Base-by-base conservation (phyloP, 2,888 invertebrate species). In the Eudasyphora cyanicolor region DNA sequence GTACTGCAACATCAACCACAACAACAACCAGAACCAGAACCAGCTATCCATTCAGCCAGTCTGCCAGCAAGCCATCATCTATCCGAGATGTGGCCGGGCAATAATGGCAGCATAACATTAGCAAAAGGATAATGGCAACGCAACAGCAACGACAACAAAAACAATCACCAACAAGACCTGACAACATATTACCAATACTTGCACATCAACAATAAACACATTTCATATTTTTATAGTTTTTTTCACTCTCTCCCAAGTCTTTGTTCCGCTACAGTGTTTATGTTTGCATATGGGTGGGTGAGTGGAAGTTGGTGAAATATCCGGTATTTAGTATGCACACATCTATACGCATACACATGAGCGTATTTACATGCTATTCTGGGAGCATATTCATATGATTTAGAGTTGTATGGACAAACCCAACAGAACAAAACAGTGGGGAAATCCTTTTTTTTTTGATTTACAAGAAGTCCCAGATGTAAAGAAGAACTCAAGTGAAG, bases 21-120 rank as follows among this genome's bases (percentile, higher is more conserved):
- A 19, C 19, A 32, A 21, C 19, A 38, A 12, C 64, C 24, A 57
- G 27, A 24, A 57, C 14, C 27, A n/a, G n/a, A n/a, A n/a, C n/a
- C n/a, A n/a, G n/a, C n/a, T n/a, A n/a, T n/a, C n/a, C n/a, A n/a
- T n/a, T n/a, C n/a, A n/a, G n/a, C n/a, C n/a, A n/a, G n/a, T n/a
- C 32, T 29, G 29, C 38, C 0, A 19, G 21, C 21, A 38, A 42
- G 21, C 38, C 67, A 67, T 67, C 19, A 67, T 21, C 29, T 5
- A 67, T 17, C 3, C 42, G 12, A 24, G 14, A 24, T 35, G 42
- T 24, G 38, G 38, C 21, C 0, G 67, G 38, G 38, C 35, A 17
- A 38, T 42, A 38, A 38, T 35, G 38, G 64, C 21, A 64, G 24
- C 12, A 60, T 32, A 29, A n/a, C 60, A 60, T 60, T 60, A 60